Percentiles rank a stretch among this genome's conserved stretches.
phyloP scores from a whole-genome alignment of 2,888 invertebrate species.

The Drosophila eohydei region DNA sequence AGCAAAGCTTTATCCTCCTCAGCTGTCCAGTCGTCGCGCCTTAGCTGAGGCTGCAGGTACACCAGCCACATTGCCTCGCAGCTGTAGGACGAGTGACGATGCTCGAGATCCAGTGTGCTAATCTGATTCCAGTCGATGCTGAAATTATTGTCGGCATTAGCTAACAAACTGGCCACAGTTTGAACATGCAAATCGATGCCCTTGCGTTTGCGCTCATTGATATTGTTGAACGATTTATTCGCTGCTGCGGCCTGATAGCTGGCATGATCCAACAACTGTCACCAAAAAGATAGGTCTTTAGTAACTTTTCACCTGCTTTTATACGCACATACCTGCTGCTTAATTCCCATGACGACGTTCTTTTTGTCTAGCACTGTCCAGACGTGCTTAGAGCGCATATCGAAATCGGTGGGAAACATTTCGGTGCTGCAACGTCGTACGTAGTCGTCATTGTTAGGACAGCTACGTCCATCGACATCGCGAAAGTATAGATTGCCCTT shows the following conservation, averaged over 20 bases:
- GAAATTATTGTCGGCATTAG: constrained; percentile 62
- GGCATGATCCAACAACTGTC: constrained; percentile 60
- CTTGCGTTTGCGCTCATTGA: constrained; percentile 17
- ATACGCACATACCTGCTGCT: constrained; percentile 80
- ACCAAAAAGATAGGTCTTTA: neutral
- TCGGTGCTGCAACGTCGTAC: constrained; percentile 84
- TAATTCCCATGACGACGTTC: constrained; percentile 86
- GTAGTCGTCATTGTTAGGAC: constrained; percentile 88
- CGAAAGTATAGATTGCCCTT: constrained; percentile 87
- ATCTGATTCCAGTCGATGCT: constrained; percentile 83
- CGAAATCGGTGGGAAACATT: constrained; percentile 85
- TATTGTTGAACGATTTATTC: neutral
- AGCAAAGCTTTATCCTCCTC: constrained; percentile 86
- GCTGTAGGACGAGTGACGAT: constrained; percentile 88
- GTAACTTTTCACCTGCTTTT: accelerated
- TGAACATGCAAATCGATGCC: constrained; percentile 44
- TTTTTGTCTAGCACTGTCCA: constrained; percentile 88
- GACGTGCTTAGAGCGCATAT: constrained; percentile 84
- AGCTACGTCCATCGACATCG: constrained; percentile 86
- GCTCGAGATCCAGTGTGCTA: constrained; percentile 82
- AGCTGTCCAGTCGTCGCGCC: constrained; percentile 86
- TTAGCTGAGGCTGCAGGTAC: constrained; percentile 89
- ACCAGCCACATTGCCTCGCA: constrained; percentile 90
- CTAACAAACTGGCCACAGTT: constrained; percentile 58
- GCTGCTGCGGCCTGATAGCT: neutral